Evolutionary conservation across 2,888 invertebrate genomes (phyloP).

Genomic region (Arenicola marina): DNA sequence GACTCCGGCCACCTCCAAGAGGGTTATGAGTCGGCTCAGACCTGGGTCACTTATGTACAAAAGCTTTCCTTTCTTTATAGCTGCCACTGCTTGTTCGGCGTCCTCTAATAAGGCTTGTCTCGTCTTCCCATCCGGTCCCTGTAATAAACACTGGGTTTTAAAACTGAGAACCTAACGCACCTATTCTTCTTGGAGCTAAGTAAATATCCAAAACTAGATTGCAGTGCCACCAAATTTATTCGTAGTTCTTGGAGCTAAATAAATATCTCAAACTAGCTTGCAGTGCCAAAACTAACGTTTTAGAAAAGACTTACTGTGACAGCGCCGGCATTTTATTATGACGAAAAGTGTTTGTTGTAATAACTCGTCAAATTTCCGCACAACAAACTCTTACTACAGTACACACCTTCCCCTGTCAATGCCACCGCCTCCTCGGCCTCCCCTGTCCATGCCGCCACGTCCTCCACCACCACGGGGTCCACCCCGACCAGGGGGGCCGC

Average conservation of each 20-base stretch:
- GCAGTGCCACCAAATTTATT: too few relatives aligned
- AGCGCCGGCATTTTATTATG: too few relatives aligned
- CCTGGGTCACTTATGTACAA: too few relatives aligned
- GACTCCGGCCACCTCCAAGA: too few relatives aligned
- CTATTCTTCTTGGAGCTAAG: too few relatives aligned
- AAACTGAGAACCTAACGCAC: too few relatives aligned
- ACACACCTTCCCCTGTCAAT: background rate
- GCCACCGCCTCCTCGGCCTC: slow-evolving; percentile 11
- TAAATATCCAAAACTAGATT: too few relatives aligned
- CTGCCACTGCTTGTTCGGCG: background rate
- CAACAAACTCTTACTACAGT: background rate
- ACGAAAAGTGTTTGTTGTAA: too few relatives aligned
- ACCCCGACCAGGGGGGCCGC: slow-evolving; percentile 18
- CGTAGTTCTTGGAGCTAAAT: too few relatives aligned
- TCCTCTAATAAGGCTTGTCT: slow-evolving; percentile 7
- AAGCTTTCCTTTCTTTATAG: too few relatives aligned
- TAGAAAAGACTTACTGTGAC: background rate
- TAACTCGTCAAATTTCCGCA: background rate
- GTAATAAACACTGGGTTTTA: background rate
- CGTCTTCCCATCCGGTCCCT: background rate
- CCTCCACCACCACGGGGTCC: slow-evolving; percentile 19
- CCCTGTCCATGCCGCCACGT: slow-evolving; percentile 17
- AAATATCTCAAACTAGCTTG: too few relatives aligned
- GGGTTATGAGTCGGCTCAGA: too few relatives aligned
- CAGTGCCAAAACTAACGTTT: background rate